Base-by-base conservation (phyloP, 2,797 vertebrate species). In the Channa striata region DNA sequence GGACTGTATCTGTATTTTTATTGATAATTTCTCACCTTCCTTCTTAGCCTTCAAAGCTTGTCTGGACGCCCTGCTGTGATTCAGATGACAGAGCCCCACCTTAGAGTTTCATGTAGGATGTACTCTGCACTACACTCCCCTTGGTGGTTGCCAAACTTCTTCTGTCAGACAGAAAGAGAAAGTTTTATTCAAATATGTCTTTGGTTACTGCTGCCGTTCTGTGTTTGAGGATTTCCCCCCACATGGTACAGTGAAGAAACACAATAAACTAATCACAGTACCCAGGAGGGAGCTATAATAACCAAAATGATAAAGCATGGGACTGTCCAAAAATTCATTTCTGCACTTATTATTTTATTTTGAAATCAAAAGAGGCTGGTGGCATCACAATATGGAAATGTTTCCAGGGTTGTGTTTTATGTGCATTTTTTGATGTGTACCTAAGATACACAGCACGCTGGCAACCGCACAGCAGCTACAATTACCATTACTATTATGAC, bases 111-210 rank as follows among this genome's bases (percentile, higher is more conserved):
- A 59, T 61, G 59, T 33, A 72, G 67, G 71, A 74, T 73, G 69
- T 37, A 82, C 81, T 82, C 81, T 76, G 77, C 59, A 16, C 73
- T 88, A 63, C 72, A 83, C 83, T 86, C 81, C 79, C 86, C 71
- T 62, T 74, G 82, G 85, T 81, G 69, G 62, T 19, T 44, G 43
- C n/a, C 43, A 76, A 62, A 33, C 71, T 61, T 48, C 53, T 81
- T 44, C 43, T 44, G 19, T 44, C 44, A 86, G 62, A 79, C 69
- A 68, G 73, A 53, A 77, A 64, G 30, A 53, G 37, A 47, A 70
- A 85, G 60, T 85, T 82, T 81, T 78, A 72, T 78, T 70, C 54
- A 60, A 62, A 57, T 74, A 62, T 69, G 68, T 54, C 72, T 89
- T 87, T 87, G 65, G 85, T 85, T 84, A 81, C 61, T 65, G 21